A percentile compares a stretch with the other conserved stretches of the same genome.
phyloP scores from a whole-genome alignment of 2,113 vertebrate genomes.

The Platichthys flesus region DNA sequence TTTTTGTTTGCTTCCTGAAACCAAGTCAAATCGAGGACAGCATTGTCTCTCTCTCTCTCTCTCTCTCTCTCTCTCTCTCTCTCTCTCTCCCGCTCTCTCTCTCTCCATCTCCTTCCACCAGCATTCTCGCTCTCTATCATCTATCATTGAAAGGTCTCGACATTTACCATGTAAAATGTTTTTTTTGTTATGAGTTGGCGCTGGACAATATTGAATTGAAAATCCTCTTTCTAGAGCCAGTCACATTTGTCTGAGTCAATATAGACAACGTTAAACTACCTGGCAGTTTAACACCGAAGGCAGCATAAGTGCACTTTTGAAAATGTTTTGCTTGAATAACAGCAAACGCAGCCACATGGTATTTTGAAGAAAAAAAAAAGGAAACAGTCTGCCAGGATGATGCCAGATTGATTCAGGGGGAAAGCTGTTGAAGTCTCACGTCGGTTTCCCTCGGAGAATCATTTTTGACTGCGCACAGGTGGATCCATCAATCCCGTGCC shows the following conservation, averaged over 20 bases:
- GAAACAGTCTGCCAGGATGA: neutral
- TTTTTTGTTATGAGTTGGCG: too few species aligned
- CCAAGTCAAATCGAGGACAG: neutral
- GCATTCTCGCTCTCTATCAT: too few species aligned
- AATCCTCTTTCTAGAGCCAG: neutral
- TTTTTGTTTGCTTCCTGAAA: neutral
- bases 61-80: too few species aligned
- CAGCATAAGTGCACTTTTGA: neutral
- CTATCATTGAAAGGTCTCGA: neutral
- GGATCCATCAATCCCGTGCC: constrained; percentile 78
- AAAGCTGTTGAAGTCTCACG: constrained; percentile 62
- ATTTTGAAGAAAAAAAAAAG: constrained; percentile 14
- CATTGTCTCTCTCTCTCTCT: too few species aligned
- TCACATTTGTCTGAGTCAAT: neutral
- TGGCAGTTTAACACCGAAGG: neutral
- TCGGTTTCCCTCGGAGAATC: constrained; percentile 65
- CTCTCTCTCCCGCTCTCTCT: too few species aligned
- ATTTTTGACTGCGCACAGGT: constrained; percentile 75
- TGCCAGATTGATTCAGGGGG: constrained; percentile 47
- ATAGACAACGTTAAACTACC: neutral
- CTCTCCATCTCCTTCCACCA: too few species aligned
- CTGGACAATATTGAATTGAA: too few species aligned
- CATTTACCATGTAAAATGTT: too few species aligned
- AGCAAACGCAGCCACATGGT: constrained; percentile 12
- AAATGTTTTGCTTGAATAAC: constrained; percentile 25